Conservation (phyloP, 1,140 invertebrate genomes). For the Sycobia sp. region DNA sequence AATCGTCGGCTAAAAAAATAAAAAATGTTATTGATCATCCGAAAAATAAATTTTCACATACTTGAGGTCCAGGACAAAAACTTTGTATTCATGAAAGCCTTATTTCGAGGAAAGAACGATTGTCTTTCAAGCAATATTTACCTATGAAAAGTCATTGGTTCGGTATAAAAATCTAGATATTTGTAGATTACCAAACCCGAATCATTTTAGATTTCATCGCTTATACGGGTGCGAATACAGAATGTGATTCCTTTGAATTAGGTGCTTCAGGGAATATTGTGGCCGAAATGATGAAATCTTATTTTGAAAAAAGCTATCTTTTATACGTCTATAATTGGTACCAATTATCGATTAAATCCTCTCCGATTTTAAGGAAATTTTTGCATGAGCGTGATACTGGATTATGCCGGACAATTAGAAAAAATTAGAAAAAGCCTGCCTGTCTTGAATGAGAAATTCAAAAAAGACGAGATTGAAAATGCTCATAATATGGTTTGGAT, state of each 20-base stretch:
- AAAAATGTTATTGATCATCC: too few relatives aligned
- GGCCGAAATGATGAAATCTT: conserved; percentile 1
- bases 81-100: neutral
- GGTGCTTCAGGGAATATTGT: neutral
- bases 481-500: conserved; percentile 3
- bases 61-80: too few relatives aligned
- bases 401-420: neutral
- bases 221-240: too few relatives aligned
- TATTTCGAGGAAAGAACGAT: too few relatives aligned
- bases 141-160: neutral
- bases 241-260: neutral
- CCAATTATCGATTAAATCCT: too few relatives aligned
- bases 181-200: conserved; percentile 3
- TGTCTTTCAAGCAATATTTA: conserved; percentile 1
- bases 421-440: neutral
- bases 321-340: neutral
- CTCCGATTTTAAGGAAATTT: neutral
- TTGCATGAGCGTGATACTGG: conserved; percentile 5
- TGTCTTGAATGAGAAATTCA: too few relatives aligned
- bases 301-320: neutral
- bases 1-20: too few relatives aligned
- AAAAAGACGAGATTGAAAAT: conserved; percentile 1
- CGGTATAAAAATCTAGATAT: neutral
- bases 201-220: too few relatives aligned
- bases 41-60: conserved; percentile 10